phyloP scores from a whole-genome alignment of 1,140 invertebrate species.

The Liolophura sinensis region DNA sequence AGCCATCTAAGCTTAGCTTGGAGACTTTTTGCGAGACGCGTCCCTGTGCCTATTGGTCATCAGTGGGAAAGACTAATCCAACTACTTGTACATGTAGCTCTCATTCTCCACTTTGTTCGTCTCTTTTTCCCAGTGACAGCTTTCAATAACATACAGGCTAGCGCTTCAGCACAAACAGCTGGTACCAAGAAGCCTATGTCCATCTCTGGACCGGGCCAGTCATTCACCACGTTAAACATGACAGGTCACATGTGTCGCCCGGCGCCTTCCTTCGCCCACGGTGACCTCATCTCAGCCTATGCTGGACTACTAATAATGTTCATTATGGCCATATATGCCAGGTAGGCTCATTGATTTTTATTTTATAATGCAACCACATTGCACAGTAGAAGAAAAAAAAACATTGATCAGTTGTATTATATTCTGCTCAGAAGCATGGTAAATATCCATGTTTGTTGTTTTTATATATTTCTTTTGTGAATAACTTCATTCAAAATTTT shows the following conservation, averaged over 20 bases:
- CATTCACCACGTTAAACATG: constrained; percentile 16
- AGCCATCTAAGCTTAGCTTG: too few species aligned
- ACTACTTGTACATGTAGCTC: too few species aligned
- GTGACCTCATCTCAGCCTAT: constrained; percentile 56
- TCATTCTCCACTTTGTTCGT: constrained; percentile 3
- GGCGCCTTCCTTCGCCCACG: constrained; percentile 38
- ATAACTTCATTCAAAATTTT: not conserved
- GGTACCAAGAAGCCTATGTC: constrained; percentile 3
- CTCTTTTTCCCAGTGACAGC: constrained; percentile 9
- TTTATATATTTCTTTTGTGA: constrained; percentile 6
- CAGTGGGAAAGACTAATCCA: too few species aligned
- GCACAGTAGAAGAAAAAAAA: not conserved
- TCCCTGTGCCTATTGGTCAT: too few species aligned
- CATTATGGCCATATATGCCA: constrained; percentile 89
- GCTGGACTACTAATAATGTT: constrained; percentile 93
- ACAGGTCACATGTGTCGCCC: constrained; percentile 36
- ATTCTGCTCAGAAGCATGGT: too few species aligned
- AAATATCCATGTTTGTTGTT: constrained; percentile 2
- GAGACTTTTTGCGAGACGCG: too few species aligned
- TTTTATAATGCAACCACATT: not conserved
- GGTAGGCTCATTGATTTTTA: constrained; percentile 36
- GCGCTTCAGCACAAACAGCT: not conserved
- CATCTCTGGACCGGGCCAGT: constrained; percentile 4
- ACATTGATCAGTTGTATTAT: too few species aligned
- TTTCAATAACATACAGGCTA: constrained; percentile 14